Evolutionary conservation across 2,888 invertebrate species (phyloP), one percentile per base, ranked within the genome.

Genomic region (Eubasilissa splendida): DNA sequence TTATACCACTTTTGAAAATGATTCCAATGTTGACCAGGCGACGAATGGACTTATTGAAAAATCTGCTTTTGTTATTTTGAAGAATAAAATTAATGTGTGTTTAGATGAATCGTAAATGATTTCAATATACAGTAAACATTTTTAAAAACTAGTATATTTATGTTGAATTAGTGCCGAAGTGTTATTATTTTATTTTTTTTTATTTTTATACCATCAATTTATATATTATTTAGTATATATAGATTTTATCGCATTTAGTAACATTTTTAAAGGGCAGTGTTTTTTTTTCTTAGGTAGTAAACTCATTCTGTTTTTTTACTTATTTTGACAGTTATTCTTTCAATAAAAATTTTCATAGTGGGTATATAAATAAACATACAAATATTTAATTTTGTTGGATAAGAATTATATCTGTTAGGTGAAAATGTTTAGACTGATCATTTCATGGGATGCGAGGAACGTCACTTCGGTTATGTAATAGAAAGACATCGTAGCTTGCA

Each of bases 381-480:
- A 9, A 42, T 65, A 65, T 65, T 65, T 65, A 65, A 33, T 65
- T 65, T 31, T 33, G 52, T 66, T 60, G n/a, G n/a, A 60, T 60
- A 12, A 42, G 59, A 59, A 63, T n/a, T 58, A 68, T 70, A 77
- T 63, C 59, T 58, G 42, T 70, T 77, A 77, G 65, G 54, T 70
- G 58, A 70, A 11, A 22, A 68, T 58, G 54, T 77, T 77, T 77
- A 77, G 77, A 77, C 77, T 77, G 77, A 77, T 66, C 14, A 66
- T 70, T 70, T 50, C 56, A 68, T 58, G 68, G 52, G 42, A 68
- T 68, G 54, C 63, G 56, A 73, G 42, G 56, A n/a, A 56, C 31
- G 42, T 58, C 58, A 42, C 42, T 42, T 42, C 7, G 42, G 42
- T 42, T 42, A 42, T 42, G 42, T 42, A 31, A 56, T 59, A 58